phyloP scores from a whole-genome alignment of 1,140 invertebrate genomes.

The Amphibalanus amphitrite region DNA sequence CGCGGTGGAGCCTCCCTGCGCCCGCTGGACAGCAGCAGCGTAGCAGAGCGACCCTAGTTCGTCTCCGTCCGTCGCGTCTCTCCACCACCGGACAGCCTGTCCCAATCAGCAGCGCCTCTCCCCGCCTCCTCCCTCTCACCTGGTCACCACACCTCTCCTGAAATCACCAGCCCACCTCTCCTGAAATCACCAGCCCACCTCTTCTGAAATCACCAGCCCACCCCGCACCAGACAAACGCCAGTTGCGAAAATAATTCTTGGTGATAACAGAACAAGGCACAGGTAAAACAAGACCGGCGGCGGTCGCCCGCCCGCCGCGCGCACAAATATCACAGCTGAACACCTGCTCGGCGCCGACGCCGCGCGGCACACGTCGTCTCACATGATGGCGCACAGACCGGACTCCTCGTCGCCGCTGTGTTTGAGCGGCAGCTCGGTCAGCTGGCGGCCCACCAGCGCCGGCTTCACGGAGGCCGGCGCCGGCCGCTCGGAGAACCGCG shows the following conservation, averaged over 20 bases:
- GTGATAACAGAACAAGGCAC: background rate
- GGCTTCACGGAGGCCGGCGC: background rate
- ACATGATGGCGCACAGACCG: background rate
- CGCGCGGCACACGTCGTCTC: background rate
- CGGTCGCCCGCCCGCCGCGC: background rate
- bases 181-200: no score
- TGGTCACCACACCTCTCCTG: no score
- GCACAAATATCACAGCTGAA: background rate
- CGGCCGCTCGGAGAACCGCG: background rate
- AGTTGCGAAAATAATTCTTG: background rate
- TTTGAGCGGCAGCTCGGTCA: background rate
- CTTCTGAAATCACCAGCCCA: no score
- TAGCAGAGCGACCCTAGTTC: no score
- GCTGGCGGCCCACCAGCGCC: background rate
- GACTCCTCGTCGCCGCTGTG: background rate
- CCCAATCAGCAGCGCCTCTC: no score
- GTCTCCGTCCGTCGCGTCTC: no score
- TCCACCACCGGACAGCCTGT: no score
- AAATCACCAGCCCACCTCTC: no score
- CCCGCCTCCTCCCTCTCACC: no score
- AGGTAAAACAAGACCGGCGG: background rate
- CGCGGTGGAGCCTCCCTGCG: no score
- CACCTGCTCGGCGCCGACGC: background rate
- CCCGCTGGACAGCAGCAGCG: no score
- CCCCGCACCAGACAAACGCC: background rate